phyloP scores from a whole-genome alignment of 2,113 vertebrate genomes.

The Mustela nigripes region DNA sequence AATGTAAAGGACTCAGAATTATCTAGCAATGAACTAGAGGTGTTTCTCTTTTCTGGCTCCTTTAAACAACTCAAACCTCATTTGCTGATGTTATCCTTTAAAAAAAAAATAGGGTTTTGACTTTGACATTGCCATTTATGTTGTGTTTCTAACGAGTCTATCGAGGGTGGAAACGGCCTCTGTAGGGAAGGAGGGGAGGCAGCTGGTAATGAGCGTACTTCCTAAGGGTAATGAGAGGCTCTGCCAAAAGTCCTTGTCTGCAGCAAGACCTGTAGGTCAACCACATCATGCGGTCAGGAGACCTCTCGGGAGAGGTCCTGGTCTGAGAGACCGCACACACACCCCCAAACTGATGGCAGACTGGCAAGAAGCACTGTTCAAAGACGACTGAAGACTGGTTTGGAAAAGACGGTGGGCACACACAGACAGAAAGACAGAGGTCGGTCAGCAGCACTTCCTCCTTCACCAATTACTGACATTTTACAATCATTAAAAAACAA shows the following conservation, averaged over 20 bases:
- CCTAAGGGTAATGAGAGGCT: background rate
- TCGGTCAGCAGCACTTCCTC: background rate
- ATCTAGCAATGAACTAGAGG: background rate
- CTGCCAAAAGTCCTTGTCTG: slow-evolving; percentile 21
- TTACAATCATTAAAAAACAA: slow-evolving; percentile 20
- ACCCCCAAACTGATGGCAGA: background rate
- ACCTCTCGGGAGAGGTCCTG: background rate
- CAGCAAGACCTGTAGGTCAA: background rate
- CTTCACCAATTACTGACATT: background rate
- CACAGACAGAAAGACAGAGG: background rate
- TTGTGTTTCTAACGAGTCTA: background rate
- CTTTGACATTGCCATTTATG: background rate
- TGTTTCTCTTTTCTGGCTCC: background rate
- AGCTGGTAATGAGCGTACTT: background rate
- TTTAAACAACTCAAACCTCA: slow-evolving; percentile 6
- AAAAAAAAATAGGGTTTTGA: slow-evolving; percentile 48
- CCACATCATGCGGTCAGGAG: background rate
- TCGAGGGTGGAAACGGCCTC: background rate
- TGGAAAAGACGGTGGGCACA: background rate
- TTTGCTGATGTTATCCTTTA: slow-evolving; percentile 19
- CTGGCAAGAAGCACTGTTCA: background rate
- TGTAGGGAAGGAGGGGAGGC: background rate
- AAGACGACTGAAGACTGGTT: background rate
- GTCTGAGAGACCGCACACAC: background rate
- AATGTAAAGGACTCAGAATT: background rate